Conservation (phyloP, 2,888 invertebrate species). For the Pammene aurita region DNA sequence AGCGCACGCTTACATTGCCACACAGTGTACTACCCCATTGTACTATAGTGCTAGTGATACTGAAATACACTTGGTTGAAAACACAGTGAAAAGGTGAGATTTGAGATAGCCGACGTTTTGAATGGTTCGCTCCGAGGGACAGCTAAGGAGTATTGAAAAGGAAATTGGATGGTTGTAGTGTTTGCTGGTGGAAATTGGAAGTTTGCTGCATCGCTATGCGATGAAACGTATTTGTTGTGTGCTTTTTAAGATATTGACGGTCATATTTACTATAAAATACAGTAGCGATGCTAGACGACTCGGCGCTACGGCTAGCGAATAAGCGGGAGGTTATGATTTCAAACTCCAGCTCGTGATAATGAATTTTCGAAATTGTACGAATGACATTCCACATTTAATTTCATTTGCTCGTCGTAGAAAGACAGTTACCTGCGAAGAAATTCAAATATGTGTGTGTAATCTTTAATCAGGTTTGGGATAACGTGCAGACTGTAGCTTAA, state of each 20-base stretch:
- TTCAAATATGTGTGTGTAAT: no score
- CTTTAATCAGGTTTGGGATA: no score
- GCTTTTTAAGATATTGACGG: not conserved
- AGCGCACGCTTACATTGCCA: slow-evolving; percentile 21
- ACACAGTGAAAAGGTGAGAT: slow-evolving; percentile 22
- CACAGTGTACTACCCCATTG: slow-evolving; percentile 24
- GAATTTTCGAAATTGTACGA: no score
- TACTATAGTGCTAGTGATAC: slow-evolving; percentile 26
- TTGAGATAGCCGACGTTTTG: not conserved
- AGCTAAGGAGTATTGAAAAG: not conserved
- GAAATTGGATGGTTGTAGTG: not conserved
- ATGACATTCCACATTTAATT: no score
- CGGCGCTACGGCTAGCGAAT: no score
- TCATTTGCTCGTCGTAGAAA: no score
- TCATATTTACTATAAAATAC: not conserved
- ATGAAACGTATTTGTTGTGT: not conserved
- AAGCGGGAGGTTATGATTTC: not conserved
- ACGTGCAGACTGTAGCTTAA: no score
- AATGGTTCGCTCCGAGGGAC: not conserved
- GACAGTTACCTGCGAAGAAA: no score
- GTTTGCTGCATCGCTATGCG: not conserved
- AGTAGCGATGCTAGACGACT: no score
- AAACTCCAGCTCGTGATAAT: no score
- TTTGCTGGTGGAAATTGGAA: not conserved
- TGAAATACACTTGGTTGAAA: slow-evolving; percentile 23